Evolutionary conservation across 2,797 vertebrate genomes (phyloP).

Genomic region (Cuniculus paca): DNA sequence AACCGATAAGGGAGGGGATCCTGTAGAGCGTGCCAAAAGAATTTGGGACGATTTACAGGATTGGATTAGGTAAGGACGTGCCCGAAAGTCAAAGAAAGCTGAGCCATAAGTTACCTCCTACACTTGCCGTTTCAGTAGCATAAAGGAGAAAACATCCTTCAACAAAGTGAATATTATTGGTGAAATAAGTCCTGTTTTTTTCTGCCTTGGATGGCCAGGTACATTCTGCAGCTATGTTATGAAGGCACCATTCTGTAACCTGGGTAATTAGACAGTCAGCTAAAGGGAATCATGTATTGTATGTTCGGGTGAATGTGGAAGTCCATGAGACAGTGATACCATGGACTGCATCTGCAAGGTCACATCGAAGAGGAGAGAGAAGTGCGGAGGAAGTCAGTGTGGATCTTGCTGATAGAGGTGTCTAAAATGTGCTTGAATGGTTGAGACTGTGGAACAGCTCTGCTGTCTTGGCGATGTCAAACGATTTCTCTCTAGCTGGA

Average conservation of each 20-base stretch:
- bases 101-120: no score
- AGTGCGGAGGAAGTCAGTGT: background rate
- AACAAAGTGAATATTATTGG: background rate
- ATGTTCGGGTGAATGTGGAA: background rate
- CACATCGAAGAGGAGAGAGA: background rate
- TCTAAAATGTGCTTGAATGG: background rate
- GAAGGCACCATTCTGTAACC: background rate
- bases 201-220: background rate
- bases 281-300: constrained; percentile 88
- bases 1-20: no score
- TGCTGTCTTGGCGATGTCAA: constrained; percentile 84
- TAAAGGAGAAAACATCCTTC: background rate
- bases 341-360: background rate
- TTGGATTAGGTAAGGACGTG: no score
- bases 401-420: background rate
- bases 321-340: background rate
- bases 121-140: no score
- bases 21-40: no score
- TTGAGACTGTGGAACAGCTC: background rate
- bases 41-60: no score
- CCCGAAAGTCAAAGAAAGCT: no score
- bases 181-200: background rate
- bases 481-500: constrained; percentile 94
- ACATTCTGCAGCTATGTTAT: background rate
- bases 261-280: constrained; percentile 74